Base-by-base conservation (phyloP, 2,113 vertebrate species). In the Zootoca vivipara region DNA sequence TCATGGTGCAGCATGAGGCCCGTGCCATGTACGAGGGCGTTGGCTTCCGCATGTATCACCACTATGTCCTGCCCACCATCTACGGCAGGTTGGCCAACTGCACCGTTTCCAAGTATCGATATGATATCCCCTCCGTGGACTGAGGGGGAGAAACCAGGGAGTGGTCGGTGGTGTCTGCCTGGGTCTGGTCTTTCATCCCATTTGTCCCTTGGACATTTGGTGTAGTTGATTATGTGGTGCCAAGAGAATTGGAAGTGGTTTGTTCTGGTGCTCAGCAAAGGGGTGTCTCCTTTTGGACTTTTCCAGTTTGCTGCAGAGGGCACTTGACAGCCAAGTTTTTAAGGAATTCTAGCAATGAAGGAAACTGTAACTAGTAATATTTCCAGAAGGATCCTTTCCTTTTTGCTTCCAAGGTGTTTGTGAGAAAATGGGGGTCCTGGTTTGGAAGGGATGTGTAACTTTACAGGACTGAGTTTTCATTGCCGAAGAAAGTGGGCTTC, bases 1-100 rank as follows among this genome's bases (percentile, higher is more conserved):
- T 96, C 52, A 91, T 96, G 93, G 77, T 97, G 35, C 97, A 97
- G 78, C 88, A 69, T 0, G 96, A 96, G 52, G 96, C 95, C 0
- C 93, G 91, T 2, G 89, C 75, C 1, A 95, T 96, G 30, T 96
- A 95, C 10, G 86, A 94, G 77, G 92, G 65, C 1, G 38, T 95
- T 1, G 94, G 94, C 8, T 96, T 96, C 40, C 58, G 20, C 4
- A 93, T 89, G 38, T 90, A 92, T 12, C 56, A 56, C 5, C 92
- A 92, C 26, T 94, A 93, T 35, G 26, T 95, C 10, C 90, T 94
- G 69, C 94, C 93, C 28, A 96, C 94, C 13, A 3, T 95, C 40
- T 91, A 91, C 10, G 94, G 93, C 52, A 91, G 87, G 52, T 65
- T 93, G 81, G 85, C 83, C 20, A 90, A 84, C 86, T 92, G 90